Base-by-base conservation (phyloP, 64 coral and sea anemone species). In the Pocillopora damicornis region DNA sequence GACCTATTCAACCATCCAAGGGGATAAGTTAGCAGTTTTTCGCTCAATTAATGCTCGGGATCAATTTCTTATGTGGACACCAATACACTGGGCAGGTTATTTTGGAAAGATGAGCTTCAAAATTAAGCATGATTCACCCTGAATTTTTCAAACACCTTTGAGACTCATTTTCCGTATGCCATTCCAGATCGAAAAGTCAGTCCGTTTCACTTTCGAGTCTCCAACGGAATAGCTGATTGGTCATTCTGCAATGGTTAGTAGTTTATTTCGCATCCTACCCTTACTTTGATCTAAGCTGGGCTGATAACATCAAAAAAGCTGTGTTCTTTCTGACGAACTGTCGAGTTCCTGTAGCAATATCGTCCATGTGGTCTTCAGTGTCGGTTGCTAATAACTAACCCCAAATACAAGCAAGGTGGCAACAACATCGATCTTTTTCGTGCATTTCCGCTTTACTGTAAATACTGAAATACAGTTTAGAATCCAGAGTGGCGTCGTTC, bases 61-160 rank as follows among this genome's bases (percentile, higher is more conserved):
- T 60, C 93, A 86, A 7, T 92, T 86, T 86, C 83, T 99, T 18
- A 87, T 90, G n/a, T 99, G 97, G 97, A 99, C 93, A 22, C 97
- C 97, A 20, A 91, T 79, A 65, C 97, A 99, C 59, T 99, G 97
- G 97, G 97, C 97, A 37, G 90, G 90, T 42, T 95, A 95, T 45
- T 90, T 95, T 75, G 97, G 97, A 62, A 91, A 93, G 85, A 93
- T 99, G 80, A 74, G 83, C 37, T 14, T 71, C 63, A 58, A 37
- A 51, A 60, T 75, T 79, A 9, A 65, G 5, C 22, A 20, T 59
- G 38, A 67, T 13, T 22, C 37, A 13, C 16, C 7, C 4, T 13
- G 18, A 58, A 5, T 1, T 45, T 68, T n/a, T 60, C 58, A 63
- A 63, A 63, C 42, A 51, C 42, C 42, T 30, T 30, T 51, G 42